Conservation (phyloP, 1,140 invertebrate species). For the Atta colombica region DNA sequence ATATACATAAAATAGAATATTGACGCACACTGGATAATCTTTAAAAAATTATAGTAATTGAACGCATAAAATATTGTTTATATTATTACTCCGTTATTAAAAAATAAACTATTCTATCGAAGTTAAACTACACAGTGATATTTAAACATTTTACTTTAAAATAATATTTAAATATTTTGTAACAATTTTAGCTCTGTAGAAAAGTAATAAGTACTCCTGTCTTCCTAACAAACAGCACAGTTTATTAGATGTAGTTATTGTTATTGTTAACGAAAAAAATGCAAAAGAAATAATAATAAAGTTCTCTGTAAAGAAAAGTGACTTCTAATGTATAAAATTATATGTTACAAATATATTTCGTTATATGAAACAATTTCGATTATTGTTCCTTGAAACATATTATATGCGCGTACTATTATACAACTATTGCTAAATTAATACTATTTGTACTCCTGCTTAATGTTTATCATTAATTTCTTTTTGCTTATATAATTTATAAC, state of each 20-base stretch:
- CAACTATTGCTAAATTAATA: neutral
- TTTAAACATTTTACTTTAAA: slow-evolving; percentile 20
- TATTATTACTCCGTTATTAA: neutral
- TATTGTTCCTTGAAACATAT: slow-evolving; percentile 21
- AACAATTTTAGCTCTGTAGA: slow-evolving; percentile 58
- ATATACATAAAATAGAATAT: neutral
- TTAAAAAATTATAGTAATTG: neutral
- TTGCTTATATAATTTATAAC: slow-evolving; percentile 20
- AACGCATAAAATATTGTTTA: neutral
- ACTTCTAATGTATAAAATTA: slow-evolving; percentile 13
- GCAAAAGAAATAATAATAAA: slow-evolving; percentile 39
- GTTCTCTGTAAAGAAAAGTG: neutral
- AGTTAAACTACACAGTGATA: slow-evolving; percentile 14
- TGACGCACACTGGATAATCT: neutral
- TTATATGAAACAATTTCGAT: slow-evolving; percentile 29
- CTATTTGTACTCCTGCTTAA: neutral
- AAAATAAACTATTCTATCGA: neutral
- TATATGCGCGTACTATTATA: slow-evolving; percentile 15
- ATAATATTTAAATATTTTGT: slow-evolving; percentile 63
- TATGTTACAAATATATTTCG: slow-evolving; percentile 12
- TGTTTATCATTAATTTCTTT: slow-evolving; percentile 5
- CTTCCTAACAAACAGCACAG: slow-evolving; percentile 62
- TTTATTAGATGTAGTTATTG: slow-evolving; percentile 28
- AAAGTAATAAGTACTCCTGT: slow-evolving; percentile 66
- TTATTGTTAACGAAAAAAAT: slow-evolving; percentile 43